These are phyloP conservation scores for Cromileptes altivelis DNA, from an alignment of 2,113 vertebrate genomes.

Conservation along the genomic window DNA sequence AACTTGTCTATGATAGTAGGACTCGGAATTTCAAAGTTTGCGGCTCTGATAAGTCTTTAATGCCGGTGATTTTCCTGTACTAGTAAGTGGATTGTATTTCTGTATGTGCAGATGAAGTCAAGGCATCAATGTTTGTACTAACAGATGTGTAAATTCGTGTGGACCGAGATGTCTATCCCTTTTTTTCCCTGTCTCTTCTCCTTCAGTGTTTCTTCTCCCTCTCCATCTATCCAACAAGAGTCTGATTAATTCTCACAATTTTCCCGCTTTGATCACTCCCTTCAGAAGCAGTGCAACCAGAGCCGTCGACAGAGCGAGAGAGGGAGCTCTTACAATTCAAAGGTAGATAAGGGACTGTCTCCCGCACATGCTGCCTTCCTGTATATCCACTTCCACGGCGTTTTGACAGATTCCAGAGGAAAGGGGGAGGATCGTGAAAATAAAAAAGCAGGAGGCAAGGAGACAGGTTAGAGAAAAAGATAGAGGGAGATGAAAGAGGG, in stretches of 20 bases:
- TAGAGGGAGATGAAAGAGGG: slow-evolving; percentile 22
- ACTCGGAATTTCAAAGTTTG: background rate
- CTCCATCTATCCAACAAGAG: slow-evolving; percentile 39
- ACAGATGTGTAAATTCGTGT: slow-evolving; percentile 36
- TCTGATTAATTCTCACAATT: slow-evolving; percentile 60
- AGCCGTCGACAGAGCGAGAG: slow-evolving; percentile 36
- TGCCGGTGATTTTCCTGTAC: background rate
- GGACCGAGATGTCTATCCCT: slow-evolving; percentile 5
- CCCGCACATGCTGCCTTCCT: background rate
- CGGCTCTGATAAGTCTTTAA: background rate
- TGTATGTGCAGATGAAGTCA: slow-evolving; percentile 5
- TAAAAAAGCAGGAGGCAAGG: slow-evolving; percentile 11
- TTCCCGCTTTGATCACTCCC: slow-evolving; percentile 58
- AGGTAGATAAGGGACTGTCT: slow-evolving; percentile 33
- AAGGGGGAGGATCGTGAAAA: slow-evolving; percentile 44
- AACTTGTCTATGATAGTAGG: no score
- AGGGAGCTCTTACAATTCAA: slow-evolving; percentile 55
- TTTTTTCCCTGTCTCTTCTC: background rate
- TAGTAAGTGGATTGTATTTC: slow-evolving; percentile 11
- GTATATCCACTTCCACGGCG: slow-evolving; percentile 11
- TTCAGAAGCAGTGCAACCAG: slow-evolving; percentile 30
- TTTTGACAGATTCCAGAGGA: slow-evolving; percentile 65
- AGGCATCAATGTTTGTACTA: background rate
- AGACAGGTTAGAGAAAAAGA: slow-evolving; percentile 15
- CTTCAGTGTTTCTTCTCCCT: slow-evolving; percentile 9